Base-by-base conservation (phyloP, 2,113 vertebrate genomes). In the Poecile atricapillus region DNA sequence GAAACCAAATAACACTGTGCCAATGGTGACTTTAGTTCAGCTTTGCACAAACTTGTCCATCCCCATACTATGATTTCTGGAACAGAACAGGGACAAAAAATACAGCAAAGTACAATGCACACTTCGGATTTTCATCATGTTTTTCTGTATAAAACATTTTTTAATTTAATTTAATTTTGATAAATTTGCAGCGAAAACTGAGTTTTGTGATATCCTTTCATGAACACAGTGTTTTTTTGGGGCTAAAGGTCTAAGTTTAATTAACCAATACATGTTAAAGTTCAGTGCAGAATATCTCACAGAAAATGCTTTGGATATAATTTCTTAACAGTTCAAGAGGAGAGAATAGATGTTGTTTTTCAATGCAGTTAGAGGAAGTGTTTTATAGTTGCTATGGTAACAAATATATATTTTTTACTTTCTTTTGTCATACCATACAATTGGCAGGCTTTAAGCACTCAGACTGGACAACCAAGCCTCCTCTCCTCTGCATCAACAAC, bases 361-460 rank as follows among this genome's bases (percentile, higher is more conserved):
- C 64, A 90, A 15, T 37, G 6, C 12, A 39, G 17, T 19, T 65
- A 43, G 33, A 15, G 11, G 9, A 83, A 87, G 47, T 64, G 44
- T n/a, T 68, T 85, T 70, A 67, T 33, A 33, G 71, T 94, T 93
- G 85, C 95, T 93, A 80, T 87, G 33, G 87, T 59, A 95, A 97
- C 82, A 92, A 92, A 89, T 53, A 86, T 27, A 7, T 6, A 1
- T 50, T 69, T 80, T 83, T 46, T 27, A 22, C 31, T 89, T 81
- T 88, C 67, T 82, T 85, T 78, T 82, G 28, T 79, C 31, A 52
- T 90, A 85, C 37, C 22, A 21, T 84, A 41, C 24, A 80, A n/a
- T 69, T 95, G 50, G 30, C 41, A 87, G 53, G 53, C 63, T 87
- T 62, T 93, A 67, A 81, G 41, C 14, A 92, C 56, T 89, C 58